These are phyloP conservation scores for Microtus richardsoni DNA, from an alignment of 2,113 vertebrate species.

Conservation along the genomic window DNA sequence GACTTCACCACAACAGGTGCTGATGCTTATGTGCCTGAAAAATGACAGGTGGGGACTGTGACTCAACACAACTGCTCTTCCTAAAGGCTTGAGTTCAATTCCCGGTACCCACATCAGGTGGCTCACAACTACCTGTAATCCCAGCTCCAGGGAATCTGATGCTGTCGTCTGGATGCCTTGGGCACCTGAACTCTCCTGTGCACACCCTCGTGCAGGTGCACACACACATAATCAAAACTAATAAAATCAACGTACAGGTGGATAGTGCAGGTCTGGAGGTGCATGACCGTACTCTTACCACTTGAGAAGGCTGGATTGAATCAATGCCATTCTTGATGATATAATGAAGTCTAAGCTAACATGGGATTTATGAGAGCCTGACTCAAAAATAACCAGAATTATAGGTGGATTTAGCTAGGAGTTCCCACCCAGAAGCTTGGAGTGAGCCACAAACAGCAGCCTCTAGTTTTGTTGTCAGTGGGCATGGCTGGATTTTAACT, in stretches of 20 bases:
- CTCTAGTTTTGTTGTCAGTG: neutral
- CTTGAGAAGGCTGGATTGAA: neutral
- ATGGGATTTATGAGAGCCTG: neutral
- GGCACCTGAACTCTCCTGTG: neutral
- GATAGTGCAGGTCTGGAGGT: neutral
- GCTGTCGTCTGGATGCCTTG: neutral
- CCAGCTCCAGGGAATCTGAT: neutral
- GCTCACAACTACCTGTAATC: neutral
- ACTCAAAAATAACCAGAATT: neutral
- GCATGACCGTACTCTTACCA: too few species aligned
- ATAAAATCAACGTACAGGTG: neutral
- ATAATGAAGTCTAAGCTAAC: neutral
- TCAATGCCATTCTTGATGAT: neutral
- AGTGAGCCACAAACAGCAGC: neutral
- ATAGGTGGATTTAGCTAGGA: neutral
- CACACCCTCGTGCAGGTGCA: neutral
- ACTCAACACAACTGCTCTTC: neutral
- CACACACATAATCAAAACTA: neutral
- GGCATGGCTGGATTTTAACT: conserved; percentile 11
- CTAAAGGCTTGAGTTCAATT: neutral
- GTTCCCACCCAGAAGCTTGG: neutral
- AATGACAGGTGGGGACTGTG: neutral
- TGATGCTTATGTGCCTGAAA: neutral
- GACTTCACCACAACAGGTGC: neutral
- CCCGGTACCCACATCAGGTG: neutral